phyloP scores from a whole-genome alignment of 1,140 invertebrate genomes.

The Littorina saxatilis region DNA sequence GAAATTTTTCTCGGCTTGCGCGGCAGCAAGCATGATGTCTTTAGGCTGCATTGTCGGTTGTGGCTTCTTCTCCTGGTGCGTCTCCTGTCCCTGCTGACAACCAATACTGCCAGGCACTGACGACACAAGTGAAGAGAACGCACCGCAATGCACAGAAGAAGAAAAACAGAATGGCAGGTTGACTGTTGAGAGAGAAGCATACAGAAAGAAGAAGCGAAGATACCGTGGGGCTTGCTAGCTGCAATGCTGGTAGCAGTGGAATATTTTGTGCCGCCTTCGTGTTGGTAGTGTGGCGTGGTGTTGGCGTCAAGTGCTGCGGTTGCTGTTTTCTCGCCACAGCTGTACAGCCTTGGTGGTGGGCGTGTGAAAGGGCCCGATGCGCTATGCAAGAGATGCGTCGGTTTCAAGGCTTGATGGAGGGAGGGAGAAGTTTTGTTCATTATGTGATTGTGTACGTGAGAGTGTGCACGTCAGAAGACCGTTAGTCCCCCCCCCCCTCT shows the following conservation, averaged over 20 bases:
- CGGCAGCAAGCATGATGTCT: too few relatives aligned
- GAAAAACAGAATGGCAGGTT: conserved; percentile 22
- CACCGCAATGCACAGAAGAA: neutral
- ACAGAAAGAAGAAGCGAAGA: conserved; percentile 9
- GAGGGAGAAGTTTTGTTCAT: too few relatives aligned
- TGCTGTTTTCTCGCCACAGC: too few relatives aligned
- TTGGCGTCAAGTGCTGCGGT: conserved; percentile 19
- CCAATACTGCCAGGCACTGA: neutral
- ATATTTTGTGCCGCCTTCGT: neutral
- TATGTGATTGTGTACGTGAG: too few relatives aligned
- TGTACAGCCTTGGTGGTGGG: neutral
- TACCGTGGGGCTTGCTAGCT: neutral
- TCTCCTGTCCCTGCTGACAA: neutral
- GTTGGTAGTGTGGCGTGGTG: neutral
- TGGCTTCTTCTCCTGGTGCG: neutral
- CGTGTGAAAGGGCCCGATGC: neutral
- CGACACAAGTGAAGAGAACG: conserved; percentile 6
- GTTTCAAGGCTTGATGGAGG: too few relatives aligned
- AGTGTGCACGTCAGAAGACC: too few relatives aligned
- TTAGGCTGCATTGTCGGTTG: too few relatives aligned
- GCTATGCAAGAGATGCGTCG: neutral
- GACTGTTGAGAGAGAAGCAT: conserved; percentile 29
- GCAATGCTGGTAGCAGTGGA: neutral
- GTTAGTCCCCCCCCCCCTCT: too few relatives aligned
- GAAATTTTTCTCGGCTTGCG: too few relatives aligned